Conservation (phyloP, 2,888 invertebrate genomes). For the Chymomyza procnemis region DNA sequence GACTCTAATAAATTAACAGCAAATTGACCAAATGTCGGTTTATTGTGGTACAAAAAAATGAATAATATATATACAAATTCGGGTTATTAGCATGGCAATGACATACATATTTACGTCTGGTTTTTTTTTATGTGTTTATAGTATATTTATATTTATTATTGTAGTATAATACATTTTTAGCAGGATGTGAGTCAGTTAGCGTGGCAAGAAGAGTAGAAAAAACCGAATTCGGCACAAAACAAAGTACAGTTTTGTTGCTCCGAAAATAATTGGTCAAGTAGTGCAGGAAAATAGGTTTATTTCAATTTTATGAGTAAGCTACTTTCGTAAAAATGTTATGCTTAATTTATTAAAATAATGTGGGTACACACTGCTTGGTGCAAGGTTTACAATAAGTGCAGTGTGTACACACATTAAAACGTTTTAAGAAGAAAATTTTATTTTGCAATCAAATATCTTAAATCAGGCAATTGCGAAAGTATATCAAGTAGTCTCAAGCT, state of each 20-base stretch:
- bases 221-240: background rate
- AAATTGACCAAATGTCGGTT: conserved; percentile 28
- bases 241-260: background rate
- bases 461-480: too few species aligned
- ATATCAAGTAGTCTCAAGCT: too few species aligned
- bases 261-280: background rate
- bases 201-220: conserved; percentile 1
- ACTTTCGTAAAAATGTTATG: too few species aligned
- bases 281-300: too few species aligned
- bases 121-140: background rate
- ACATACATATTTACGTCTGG: background rate
- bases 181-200: background rate
- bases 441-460: too few species aligned
- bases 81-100: background rate
- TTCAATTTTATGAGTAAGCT: too few species aligned
- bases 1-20: conserved; percentile 47
- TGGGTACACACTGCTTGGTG: too few species aligned
- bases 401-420: too few species aligned
- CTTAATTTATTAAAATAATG: too few species aligned
- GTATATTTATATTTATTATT: background rate
- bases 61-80: background rate
- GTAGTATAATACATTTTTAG: background rate
- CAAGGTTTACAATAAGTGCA: too few species aligned
- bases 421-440: too few species aligned
- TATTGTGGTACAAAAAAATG: background rate